phyloP scores from a whole-genome alignment of 2,888 invertebrate species.

The Rapana venosa region DNA sequence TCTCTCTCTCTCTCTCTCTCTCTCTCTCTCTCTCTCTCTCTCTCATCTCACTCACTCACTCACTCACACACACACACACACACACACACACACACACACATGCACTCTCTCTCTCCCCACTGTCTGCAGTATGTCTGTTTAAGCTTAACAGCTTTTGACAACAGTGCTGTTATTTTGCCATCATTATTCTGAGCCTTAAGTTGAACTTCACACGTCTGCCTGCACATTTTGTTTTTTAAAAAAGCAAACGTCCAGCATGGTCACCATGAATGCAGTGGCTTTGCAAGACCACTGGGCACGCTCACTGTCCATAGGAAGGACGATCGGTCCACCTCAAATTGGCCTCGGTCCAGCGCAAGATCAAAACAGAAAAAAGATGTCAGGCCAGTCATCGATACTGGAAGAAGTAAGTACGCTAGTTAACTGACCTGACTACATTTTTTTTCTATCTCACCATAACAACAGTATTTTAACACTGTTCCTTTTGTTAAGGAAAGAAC shows the following conservation, averaged over 20 bases:
- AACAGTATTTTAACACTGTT: too few relatives aligned
- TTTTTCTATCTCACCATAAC: not conserved
- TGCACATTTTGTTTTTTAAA: not conserved
- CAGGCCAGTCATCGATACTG: constrained; percentile 70
- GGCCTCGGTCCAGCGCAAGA: constrained; percentile 64
- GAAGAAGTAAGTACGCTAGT: constrained; percentile 57
- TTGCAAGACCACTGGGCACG: constrained; percentile 75
- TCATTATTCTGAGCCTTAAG: not conserved
- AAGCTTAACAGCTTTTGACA: not conserved
- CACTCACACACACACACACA: too few relatives aligned
- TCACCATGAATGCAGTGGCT: constrained; percentile 73
- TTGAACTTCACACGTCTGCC: not conserved
- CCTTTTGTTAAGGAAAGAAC: too few relatives aligned
- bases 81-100: too few relatives aligned
- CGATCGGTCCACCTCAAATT: constrained; percentile 61
- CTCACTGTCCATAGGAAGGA: constrained; percentile 60
- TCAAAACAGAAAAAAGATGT: constrained; percentile 61
- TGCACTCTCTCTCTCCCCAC: too few relatives aligned
- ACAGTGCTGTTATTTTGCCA: not conserved
- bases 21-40: constrained; percentile 17
- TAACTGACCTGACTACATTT: not conserved
- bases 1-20: constrained; percentile 29
- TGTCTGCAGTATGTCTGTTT: not conserved
- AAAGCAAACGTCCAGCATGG: not conserved
- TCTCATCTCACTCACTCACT: not conserved